A percentile compares a stretch with the other conserved stretches of the same genome.
Conservation (phyloP, 2,797 vertebrate genomes). For the Rhynchotus rufescens region DNA sequence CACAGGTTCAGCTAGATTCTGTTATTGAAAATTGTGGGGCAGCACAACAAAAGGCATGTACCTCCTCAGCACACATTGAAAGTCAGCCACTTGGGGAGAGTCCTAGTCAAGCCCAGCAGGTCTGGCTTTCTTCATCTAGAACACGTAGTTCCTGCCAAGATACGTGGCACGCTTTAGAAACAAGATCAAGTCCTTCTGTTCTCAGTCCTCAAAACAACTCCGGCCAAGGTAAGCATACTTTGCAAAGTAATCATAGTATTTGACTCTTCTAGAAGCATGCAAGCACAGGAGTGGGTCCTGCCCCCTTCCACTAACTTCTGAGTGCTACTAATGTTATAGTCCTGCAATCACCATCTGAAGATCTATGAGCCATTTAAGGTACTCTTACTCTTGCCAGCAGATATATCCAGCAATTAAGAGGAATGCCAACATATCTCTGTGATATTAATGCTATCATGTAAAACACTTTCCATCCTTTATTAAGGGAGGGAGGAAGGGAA, state of each 20-base stretch:
- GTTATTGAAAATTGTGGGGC: background rate
- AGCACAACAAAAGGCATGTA: constrained; percentile 65
- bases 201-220: constrained; percentile 62
- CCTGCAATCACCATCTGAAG: background rate
- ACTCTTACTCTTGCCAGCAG: background rate
- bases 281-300: background rate
- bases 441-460: background rate
- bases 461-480: background rate
- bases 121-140: constrained; percentile 71
- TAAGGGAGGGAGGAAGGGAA: background rate
- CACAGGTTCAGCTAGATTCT: constrained; percentile 31
- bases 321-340: background rate
- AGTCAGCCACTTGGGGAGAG: constrained; percentile 17
- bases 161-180: constrained; percentile 84
- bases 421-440: background rate
- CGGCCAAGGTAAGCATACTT: constrained; percentile 70
- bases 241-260: background rate
- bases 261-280: background rate
- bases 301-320: background rate
- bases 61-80: constrained; percentile 4
- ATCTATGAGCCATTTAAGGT: background rate
- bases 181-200: constrained; percentile 79
- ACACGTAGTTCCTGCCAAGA: constrained; percentile 80
- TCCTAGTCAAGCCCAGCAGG: constrained; percentile 7
- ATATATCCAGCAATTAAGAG: background rate